Evolutionary conservation across 2,113 vertebrate species (phyloP), one percentile per base, ranked within the genome.

Genomic region (Syngnathoides biaculeatus): DNA sequence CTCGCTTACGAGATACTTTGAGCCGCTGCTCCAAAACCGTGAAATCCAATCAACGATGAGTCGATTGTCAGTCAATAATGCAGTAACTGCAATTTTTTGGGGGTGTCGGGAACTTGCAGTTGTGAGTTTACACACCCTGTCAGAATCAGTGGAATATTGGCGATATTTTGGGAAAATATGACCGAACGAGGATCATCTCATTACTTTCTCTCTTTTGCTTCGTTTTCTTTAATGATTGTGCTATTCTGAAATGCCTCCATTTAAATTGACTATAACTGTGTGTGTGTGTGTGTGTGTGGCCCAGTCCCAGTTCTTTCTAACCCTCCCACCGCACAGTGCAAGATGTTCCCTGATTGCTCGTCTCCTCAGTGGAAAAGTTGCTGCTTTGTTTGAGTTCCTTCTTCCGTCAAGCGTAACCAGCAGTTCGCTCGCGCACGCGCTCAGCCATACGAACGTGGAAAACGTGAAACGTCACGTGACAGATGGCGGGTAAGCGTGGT

Each of bases 331-430:
- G 69, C 73, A 79, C 72, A 61, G 67, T 43, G 10, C 71, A 75
- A 75, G 79, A 73, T 35, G 53, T 67, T 72, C 59, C 72, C 81
- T 83, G 84, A 83, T 83, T 83, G 79, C 76, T 75, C 59, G 39
- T 79, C 84, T 81, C 65, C 67, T 59, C 65, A 0, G 35, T 14
- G 77, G 80, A 69, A 83, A 81, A 86, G 74, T 45, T 71, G 81
- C 81, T 65, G 79, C 79, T 81, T 86, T 86, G 81, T 86, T 79
- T 79, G 64, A 75, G 40, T 69, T 75, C 56, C 79, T 75, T 79
- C 76, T 77, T 72, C 73, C 76, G 77, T 79, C 72, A 65, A 69
- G 72, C 67, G 9, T 45, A 75, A 77, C 75, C 38, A 5, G 57
- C 50, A 26, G 30, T 11, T 7, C 42, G 50, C 35, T 45, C 50